phyloP scores from a whole-genome alignment of 2,888 invertebrate species.

The Disparrhopalites patrizii region DNA sequence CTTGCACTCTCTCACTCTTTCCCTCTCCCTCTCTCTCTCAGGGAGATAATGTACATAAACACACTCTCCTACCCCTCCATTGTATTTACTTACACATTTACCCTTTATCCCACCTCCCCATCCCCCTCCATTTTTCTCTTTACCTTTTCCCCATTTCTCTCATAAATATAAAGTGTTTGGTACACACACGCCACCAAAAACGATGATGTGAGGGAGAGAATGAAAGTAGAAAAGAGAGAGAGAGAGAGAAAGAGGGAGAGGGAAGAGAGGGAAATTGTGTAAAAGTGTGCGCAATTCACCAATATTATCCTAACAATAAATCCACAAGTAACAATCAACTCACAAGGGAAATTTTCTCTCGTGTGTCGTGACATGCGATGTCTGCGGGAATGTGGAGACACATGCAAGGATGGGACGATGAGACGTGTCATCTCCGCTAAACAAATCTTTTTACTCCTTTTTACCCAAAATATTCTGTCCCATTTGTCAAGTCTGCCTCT shows the following conservation, averaged over 20 bases:
- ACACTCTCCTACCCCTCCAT: background rate
- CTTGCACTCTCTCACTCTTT: background rate
- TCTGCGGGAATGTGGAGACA: too few relatives aligned
- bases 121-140: background rate
- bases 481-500: slow-evolving; percentile 36
- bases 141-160: slow-evolving; percentile 2
- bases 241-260: background rate
- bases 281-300: slow-evolving; percentile 19
- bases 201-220: background rate
- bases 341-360: slow-evolving; percentile 27
- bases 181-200: background rate
- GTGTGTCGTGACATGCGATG: slow-evolving; percentile 31
- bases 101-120: background rate
- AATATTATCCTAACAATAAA: slow-evolving; percentile 28
- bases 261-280: background rate
- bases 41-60: too few relatives aligned
- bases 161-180: background rate
- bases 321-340: slow-evolving; percentile 14
- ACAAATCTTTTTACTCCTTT: slow-evolving; percentile 32
- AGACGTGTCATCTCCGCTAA: slow-evolving; percentile 21
- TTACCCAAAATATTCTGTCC: slow-evolving; percentile 36
- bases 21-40: background rate
- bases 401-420: too few relatives aligned
- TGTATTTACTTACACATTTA: background rate
- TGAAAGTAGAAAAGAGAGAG: background rate